phyloP scores from a whole-genome alignment of 1,140 invertebrate genomes.

The Eupeodes corollae region DNA sequence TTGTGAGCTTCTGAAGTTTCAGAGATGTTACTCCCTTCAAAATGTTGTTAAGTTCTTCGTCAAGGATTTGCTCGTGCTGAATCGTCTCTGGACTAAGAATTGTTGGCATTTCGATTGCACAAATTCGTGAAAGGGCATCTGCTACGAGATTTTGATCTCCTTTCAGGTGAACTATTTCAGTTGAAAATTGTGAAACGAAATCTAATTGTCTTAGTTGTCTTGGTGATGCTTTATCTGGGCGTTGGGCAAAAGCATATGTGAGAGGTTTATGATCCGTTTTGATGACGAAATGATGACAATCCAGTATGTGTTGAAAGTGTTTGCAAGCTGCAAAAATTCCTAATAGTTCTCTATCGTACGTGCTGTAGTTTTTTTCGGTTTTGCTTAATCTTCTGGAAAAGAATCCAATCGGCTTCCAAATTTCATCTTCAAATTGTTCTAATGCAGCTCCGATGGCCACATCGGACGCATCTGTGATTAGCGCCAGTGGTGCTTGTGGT shows the following conservation, averaged over 20 bases:
- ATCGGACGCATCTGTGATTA: slow-evolving; percentile 31
- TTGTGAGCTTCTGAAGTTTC: slow-evolving; percentile 1
- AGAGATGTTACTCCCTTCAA: slow-evolving; percentile 19
- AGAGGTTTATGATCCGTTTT: slow-evolving; percentile 30
- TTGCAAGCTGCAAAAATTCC: slow-evolving; percentile 21
- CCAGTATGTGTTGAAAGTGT: slow-evolving; percentile 26
- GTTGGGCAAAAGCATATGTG: slow-evolving; percentile 15
- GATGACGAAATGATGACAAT: slow-evolving; percentile 20
- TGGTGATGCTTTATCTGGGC: slow-evolving; percentile 19
- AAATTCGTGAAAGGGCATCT: slow-evolving; percentile 19
- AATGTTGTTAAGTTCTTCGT: slow-evolving; percentile 8
- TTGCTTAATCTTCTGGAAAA: slow-evolving; percentile 34
- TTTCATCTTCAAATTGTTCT: slow-evolving; percentile 20
- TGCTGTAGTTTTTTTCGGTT: slow-evolving; percentile 20
- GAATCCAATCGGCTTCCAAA: slow-evolving; percentile 33
- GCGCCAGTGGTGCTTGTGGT: slow-evolving; percentile 6
- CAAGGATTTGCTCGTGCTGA: slow-evolving; percentile 11
- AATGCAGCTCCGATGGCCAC: slow-evolving; percentile 28
- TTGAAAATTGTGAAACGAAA: too few species aligned
- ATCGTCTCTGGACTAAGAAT: slow-evolving; percentile 11
- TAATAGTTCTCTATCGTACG: slow-evolving; percentile 35
- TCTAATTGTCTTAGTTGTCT: slow-evolving; percentile 21
- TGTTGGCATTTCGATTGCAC: slow-evolving; percentile 2
- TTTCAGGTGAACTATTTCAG: slow-evolving; percentile 18
- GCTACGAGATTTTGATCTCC: slow-evolving; percentile 21